Evolutionary conservation across 2,113 vertebrate genomes (phyloP), one percentile per base, ranked within the genome.

Genomic region (Pongo abelii): DNA sequence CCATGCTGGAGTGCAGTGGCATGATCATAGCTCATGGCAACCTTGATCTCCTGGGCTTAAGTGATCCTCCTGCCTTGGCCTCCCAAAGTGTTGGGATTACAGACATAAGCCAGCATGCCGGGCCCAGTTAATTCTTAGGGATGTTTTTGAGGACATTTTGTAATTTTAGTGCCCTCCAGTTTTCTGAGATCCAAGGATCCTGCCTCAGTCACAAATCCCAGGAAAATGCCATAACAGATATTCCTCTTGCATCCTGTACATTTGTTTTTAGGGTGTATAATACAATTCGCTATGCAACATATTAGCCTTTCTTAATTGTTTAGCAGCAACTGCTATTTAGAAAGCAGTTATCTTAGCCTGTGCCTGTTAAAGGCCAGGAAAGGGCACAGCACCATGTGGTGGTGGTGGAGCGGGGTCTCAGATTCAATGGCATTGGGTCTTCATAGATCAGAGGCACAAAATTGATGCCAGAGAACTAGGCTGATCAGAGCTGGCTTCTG

Each of bases 241-340:
- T n/a, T 23, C 11, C 46, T 43, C 25, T 84, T 79, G 46, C 25
- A 69, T 89, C 46, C 90, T 83, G 23, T 78, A 57, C 6, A 12
- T 90, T 87, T 77, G 38, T 27, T 90, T 94, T 72, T 2, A 10
- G 10, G 22, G 8, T 67, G 3, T 61, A 80, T 69, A 90, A 84
- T 77, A 74, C 13, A 80, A 43, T 92, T 93, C 35, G 84, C 38
- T 70, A 10, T 86, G 13, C 50, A 57, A 55, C 52, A 38, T 88
- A 57, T n/a, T 75, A 94, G 27, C n/a, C 30, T 94, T 97, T 91
- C 78, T 11, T 89, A 92, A 74, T 43, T 81, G 43, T 84, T 83
- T 64, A 61, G 32, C 40, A 96, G 75, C 95, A 91, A 86, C 40
- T 86, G 13, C 75, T 90, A 27, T 86, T 93, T 80, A 80, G 55